A percentile compares a stretch with the other conserved stretches of the same genome.
These are phyloP conservation scores for Caligus rogercresseyi DNA, from an alignment of 1,140 invertebrate genomes.

Conservation along the genomic window DNA sequence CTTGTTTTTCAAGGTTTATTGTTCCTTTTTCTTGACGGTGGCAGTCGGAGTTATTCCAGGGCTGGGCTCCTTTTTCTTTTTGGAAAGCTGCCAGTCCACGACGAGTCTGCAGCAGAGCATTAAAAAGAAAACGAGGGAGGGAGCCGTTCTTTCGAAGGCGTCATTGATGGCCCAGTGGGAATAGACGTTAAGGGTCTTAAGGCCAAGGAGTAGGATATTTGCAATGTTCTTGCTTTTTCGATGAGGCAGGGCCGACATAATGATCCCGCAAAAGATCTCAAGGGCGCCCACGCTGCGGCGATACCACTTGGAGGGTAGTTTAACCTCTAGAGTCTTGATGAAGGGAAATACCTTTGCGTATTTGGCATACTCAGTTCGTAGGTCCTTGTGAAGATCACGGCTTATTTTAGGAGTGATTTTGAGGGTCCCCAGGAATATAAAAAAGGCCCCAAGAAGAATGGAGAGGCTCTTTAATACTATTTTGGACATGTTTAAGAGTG, in stretches of 20 bases:
- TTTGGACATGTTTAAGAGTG: too few relatives aligned
- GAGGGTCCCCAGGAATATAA: constrained; percentile 77
- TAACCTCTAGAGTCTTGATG: constrained; percentile 55
- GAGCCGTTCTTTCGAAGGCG: constrained; percentile 76
- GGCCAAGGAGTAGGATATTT: constrained; percentile 56
- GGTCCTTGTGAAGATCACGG: constrained; percentile 85
- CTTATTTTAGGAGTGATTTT: constrained; percentile 77
- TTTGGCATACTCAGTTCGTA: constrained; percentile 87
- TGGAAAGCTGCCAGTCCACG: constrained; percentile 44
- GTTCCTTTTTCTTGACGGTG: background rate
- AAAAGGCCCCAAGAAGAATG: constrained; percentile 76
- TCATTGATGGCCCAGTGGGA: constrained; percentile 81
- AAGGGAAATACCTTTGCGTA: constrained; percentile 92
- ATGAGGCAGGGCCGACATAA: constrained; percentile 69
- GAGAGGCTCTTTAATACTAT: constrained; percentile 76
- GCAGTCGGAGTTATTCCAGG: background rate
- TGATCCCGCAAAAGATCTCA: constrained; percentile 72
- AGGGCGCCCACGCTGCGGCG: constrained; percentile 62
- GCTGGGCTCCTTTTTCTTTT: constrained; percentile 23
- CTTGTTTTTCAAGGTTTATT: too few relatives aligned
- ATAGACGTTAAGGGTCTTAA: constrained; percentile 75
- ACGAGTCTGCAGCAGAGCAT: constrained; percentile 83
- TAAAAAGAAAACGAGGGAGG: constrained; percentile 66
- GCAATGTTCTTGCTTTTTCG: constrained; percentile 72
- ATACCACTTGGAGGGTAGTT: constrained; percentile 82